phyloP scores from a whole-genome alignment of 2,113 vertebrate genomes.

The Colistium nudipinnis region DNA sequence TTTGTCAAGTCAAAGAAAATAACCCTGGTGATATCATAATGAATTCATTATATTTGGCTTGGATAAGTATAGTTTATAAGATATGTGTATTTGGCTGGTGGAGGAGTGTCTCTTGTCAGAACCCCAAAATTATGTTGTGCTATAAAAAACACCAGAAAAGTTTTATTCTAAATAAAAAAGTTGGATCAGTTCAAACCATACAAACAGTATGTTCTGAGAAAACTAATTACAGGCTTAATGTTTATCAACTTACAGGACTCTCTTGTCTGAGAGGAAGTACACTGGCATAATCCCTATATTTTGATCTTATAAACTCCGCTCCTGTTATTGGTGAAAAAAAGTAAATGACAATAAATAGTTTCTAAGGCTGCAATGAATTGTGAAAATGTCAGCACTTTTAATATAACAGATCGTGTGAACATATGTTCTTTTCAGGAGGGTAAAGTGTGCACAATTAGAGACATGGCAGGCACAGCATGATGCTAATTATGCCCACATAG shows the following conservation, averaged over 20 bases:
- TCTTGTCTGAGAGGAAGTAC: too few species aligned
- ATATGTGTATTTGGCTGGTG: too few species aligned
- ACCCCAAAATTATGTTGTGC: too few species aligned
- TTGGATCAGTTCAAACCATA: too few species aligned
- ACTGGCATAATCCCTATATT: too few species aligned
- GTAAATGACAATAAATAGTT: not conserved
- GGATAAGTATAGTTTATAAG: not conserved
- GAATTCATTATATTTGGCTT: not conserved
- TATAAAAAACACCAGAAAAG: too few species aligned
- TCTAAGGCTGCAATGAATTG: not conserved
- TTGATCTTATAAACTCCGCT: not conserved
- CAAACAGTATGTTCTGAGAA: too few species aligned
- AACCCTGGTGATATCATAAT: not conserved
- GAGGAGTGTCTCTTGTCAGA: too few species aligned
- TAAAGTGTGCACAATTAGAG: constrained; percentile 2
- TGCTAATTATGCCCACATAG: constrained; percentile 48
- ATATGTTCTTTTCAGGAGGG: constrained; percentile 1
- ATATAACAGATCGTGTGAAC: not conserved
- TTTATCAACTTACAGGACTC: too few species aligned
- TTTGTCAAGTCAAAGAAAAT: not conserved
- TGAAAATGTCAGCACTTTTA: not conserved
- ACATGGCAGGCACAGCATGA: constrained; percentile 32
- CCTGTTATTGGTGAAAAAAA: too few species aligned
- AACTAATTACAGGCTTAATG: too few species aligned
- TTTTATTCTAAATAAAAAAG: too few species aligned